Conservation (phyloP, 23 tunicate genomes). For the Ciona savignyi region DNA sequence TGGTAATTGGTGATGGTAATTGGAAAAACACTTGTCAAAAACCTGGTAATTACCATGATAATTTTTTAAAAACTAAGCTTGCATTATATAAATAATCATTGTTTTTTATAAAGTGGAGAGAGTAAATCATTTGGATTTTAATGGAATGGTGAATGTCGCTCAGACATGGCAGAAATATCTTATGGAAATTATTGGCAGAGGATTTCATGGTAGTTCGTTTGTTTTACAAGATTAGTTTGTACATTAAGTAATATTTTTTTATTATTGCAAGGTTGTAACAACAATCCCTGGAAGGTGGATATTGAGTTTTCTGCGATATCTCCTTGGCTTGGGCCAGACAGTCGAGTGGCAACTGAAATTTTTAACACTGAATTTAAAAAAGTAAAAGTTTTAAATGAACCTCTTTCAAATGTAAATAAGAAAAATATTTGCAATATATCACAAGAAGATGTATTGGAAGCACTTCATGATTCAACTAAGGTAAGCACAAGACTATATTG, state of each 20-base stretch:
- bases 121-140: background rate
- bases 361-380: no score
- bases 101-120: constrained; percentile 3
- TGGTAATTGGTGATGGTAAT: constrained; percentile 16
- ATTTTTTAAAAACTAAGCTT: no score
- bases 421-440: no score
- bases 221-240: background rate
- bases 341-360: no score
- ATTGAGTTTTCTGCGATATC: background rate
- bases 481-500: no score
- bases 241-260: background rate
- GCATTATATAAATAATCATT: background rate
- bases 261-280: background rate
- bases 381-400: no score
- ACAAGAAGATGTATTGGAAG: constrained; percentile 4
- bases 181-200: constrained; percentile 8
- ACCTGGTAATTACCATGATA: background rate
- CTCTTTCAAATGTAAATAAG: no score
- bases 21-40: no score
- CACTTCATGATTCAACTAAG: background rate
- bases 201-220: background rate
- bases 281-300: background rate
- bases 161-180: background rate
- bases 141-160: background rate
- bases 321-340: constrained; percentile 11